phyloP scores from a whole-genome alignment of 64 coral and sea anemone species.

The Acropora yongei region DNA sequence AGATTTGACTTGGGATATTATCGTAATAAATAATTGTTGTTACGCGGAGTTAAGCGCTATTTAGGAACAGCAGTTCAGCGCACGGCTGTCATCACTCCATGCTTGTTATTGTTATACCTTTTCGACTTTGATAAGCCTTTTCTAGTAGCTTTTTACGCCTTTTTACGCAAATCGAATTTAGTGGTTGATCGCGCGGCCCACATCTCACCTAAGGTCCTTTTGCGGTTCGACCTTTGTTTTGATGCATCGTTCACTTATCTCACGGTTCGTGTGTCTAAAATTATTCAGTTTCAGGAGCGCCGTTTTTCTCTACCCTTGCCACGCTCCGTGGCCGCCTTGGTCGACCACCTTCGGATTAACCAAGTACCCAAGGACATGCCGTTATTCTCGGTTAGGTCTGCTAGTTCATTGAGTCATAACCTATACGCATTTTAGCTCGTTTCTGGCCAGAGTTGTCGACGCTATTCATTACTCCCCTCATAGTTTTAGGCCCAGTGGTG shows the following conservation, averaged over 20 bases:
- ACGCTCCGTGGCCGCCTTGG: neutral
- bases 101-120: neutral
- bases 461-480: neutral
- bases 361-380: neutral
- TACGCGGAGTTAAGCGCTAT: slow-evolving; percentile 11
- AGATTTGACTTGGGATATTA: neutral
- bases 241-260: neutral
- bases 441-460: slow-evolving; percentile 8
- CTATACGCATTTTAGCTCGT: neutral
- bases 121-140: slow-evolving; percentile 28
- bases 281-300: slow-evolving; percentile 37
- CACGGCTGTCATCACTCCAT: neutral
- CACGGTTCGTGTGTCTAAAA: slow-evolving; percentile 6
- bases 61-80: neutral
- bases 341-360: neutral
- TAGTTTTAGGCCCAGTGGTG: slow-evolving; percentile 16
- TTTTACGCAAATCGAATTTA: neutral
- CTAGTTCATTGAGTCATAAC: neutral
- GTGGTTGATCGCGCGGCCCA: neutral
- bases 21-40: neutral
- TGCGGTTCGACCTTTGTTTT: neutral
- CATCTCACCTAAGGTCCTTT: slow-evolving; percentile 7
- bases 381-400: neutral
- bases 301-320: slow-evolving; percentile 15
- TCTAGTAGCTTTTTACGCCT: slow-evolving; percentile 23